Percentiles rank a stretch among this genome's conserved stretches.
Conservation (phyloP, 2,888 invertebrate species). For the Hydriomena furcata region DNA sequence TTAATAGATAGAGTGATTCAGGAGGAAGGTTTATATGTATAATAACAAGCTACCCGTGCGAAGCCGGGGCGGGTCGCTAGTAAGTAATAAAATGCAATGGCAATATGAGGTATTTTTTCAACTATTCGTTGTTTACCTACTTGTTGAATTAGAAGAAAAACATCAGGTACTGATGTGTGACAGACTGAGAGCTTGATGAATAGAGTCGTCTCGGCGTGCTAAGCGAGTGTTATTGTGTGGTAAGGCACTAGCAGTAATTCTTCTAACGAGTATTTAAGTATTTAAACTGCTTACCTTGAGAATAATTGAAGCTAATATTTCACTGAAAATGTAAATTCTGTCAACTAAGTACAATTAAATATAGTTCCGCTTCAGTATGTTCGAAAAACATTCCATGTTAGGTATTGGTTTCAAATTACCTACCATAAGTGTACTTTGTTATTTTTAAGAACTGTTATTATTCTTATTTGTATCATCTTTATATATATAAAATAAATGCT, state of each 20-base stretch:
- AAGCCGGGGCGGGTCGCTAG: no score
- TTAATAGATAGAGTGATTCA: no score
- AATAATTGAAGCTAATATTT: slow-evolving; percentile 22
- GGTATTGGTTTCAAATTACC: neutral
- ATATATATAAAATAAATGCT: no score
- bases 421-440: neutral
- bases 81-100: no score
- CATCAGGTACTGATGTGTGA: slow-evolving; percentile 25
- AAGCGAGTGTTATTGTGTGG: slow-evolving; percentile 29
- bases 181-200: slow-evolving; percentile 48
- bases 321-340: slow-evolving; percentile 1
- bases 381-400: neutral
- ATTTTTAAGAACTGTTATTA: no score
- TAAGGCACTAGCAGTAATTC: no score
- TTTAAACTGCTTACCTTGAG: slow-evolving; percentile 25
- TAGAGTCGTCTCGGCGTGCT: slow-evolving; percentile 27
- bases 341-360: neutral
- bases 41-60: no score
- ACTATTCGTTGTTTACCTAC: no score
- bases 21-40: no score
- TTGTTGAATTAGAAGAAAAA: no score
- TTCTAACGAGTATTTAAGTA: slow-evolving; percentile 12
- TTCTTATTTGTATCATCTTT: no score
- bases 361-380: neutral
- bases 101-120: no score